Base-by-base conservation (phyloP, 2,888 invertebrate species). In the Siphlonurus alternatus region DNA sequence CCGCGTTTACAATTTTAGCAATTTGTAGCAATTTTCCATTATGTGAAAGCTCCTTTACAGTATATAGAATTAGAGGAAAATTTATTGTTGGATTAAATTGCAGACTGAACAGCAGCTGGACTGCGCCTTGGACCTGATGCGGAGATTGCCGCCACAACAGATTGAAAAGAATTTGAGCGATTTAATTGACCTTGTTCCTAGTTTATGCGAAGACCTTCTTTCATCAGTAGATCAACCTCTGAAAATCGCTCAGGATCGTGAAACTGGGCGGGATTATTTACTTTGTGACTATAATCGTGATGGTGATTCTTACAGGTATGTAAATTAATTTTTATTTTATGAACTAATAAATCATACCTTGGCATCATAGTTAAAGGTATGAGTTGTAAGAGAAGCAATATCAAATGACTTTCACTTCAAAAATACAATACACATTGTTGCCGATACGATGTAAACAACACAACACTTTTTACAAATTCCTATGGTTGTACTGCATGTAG, bases 221-320 rank as follows among this genome's bases (percentile, higher is more conserved):
- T 95, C 96, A 7, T 95, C 96, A 0, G 96, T 99, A 19, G 98
- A 99, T 78, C 98, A 98, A 77, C 99, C 99, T 1, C 79, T 99
- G 67, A 98, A 98, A 81, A 93, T 99, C 71, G 96, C 96, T 66
- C 72, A 79, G 66, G 98, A 99, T 76, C 91, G 91, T 73, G 89
- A 88, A 73, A 88, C 89, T 69, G 97, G 97, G 61, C 96, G 94
- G 76, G 98, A 99, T 76, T 99, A 97, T 77, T 81, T 99, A 66
- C 79, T 99, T 23, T 99, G 99, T 76, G 99, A 99, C 79, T 99
- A 99, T 75, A 99, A 99, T 77, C 85, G 99, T 70, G 99, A 99
- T 77, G 98, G 98, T 23, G 99, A 99, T 78, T 97, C 96, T 1
- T 97, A 97, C 78, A 86, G 93, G 85, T 86, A 70, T 68, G 67